Evolutionary conservation across 2,797 vertebrate species (phyloP).

Genomic region (Rhabdophis nuchalis): DNA sequence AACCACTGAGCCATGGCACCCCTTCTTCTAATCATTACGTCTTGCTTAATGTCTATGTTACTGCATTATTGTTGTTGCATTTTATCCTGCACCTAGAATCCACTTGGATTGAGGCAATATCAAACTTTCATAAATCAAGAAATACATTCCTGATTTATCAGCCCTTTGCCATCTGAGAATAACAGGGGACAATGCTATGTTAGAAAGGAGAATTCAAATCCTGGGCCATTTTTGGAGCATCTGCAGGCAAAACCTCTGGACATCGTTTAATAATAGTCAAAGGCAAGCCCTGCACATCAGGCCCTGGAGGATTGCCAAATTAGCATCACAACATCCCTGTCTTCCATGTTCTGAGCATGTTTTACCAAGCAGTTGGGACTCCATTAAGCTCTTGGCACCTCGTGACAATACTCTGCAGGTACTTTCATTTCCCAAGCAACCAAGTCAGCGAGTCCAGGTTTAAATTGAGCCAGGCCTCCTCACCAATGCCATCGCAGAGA

Average conservation of each 20-base stretch:
- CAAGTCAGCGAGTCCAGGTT: constrained; percentile 52
- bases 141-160: not conserved
- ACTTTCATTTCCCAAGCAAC: constrained; percentile 64
- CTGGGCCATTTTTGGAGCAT: not conserved
- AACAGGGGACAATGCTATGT: not conserved
- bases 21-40: not conserved
- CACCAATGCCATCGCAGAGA: not conserved
- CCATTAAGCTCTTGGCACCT: constrained; percentile 56
- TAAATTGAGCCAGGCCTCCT: not conserved
- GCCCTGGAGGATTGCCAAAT: constrained; percentile 1
- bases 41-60: not conserved
- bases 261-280: not conserved
- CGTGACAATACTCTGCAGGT: constrained; percentile 65
- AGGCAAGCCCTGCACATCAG: not conserved
- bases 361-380: constrained; percentile 51
- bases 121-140: not conserved
- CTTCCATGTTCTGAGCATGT: constrained; percentile 5
- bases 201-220: not conserved
- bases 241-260: not conserved
- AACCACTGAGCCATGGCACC: not conserved
- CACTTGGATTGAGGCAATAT: not conserved
- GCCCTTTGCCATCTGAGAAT: not conserved
- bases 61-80: not conserved
- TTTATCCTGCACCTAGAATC: not conserved
- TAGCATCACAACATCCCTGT: constrained; percentile 30